Evolutionary conservation across 2,888 invertebrate species (phyloP).

Genomic region (Calameuta pallipes): DNA sequence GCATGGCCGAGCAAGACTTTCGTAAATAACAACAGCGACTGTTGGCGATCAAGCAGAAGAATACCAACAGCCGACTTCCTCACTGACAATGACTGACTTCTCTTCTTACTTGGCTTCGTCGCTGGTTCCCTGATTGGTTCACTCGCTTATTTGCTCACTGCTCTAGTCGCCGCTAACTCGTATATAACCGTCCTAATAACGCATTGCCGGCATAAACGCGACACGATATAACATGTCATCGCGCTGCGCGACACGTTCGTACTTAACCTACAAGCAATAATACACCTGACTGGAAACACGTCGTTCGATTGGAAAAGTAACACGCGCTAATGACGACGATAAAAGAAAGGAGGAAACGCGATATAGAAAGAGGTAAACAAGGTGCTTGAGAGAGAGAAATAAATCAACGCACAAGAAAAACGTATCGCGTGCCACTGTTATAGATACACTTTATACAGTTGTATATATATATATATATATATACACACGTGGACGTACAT

Average conservation of each 20-base stretch:
- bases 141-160: neutral
- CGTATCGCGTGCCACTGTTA: neutral
- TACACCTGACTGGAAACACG: neutral
- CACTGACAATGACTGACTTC: neutral
- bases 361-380: neutral
- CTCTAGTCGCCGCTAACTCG: neutral
- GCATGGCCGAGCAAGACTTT: neutral
- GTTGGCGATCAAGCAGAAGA: neutral
- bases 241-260: neutral
- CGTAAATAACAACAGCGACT: neutral
- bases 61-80: neutral
- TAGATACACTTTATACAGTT: neutral
- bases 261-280: neutral
- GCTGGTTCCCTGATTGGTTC: neutral
- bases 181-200: neutral
- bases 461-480: neutral
- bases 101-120: neutral
- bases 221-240: neutral
- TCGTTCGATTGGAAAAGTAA: neutral
- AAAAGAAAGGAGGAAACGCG: neutral
- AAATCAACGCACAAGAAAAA: neutral
- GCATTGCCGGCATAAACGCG: neutral
- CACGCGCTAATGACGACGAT: neutral
- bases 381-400: neutral
- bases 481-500: neutral